Conservation (phyloP, 2,888 invertebrate species). For the Baccha elongata region DNA sequence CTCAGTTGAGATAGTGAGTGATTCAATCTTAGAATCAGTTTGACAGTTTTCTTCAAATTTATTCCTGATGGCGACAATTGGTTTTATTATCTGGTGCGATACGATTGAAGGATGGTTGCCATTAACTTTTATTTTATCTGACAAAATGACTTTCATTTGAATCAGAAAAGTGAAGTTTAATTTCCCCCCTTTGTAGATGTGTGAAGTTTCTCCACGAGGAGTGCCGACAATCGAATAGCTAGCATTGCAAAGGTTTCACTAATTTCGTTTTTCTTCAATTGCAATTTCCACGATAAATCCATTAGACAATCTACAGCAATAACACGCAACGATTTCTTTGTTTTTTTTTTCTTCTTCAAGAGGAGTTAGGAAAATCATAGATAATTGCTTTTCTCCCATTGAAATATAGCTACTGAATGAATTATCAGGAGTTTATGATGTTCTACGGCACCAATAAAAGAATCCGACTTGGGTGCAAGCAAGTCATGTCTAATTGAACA, state of each 20-base stretch:
- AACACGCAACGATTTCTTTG: neutral
- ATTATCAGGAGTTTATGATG: constrained; percentile 12
- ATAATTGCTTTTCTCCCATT: constrained; percentile 51
- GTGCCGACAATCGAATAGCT: constrained; percentile 2
- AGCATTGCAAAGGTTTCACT: constrained; percentile 41
- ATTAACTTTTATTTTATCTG: neutral
- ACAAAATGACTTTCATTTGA: constrained; percentile 27
- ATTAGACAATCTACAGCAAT: neutral
- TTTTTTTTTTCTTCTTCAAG: neutral
- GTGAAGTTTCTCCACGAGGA: constrained; percentile 11
- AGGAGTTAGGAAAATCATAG: constrained; percentile 27
- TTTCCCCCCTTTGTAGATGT: constrained; percentile 30
- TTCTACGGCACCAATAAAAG: constrained; percentile 33
- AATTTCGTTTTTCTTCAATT: constrained; percentile 28
- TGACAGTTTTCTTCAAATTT: constrained; percentile 42
- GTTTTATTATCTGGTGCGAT: constrained; percentile 49
- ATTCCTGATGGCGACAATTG: constrained; percentile 60
- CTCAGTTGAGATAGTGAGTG: neutral
- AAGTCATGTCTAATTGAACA: constrained; percentile 54
- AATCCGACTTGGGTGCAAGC: constrained; percentile 7
- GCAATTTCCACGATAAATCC: constrained; percentile 26
- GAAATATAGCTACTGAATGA: constrained; percentile 42
- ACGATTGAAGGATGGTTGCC: constrained; percentile 45
- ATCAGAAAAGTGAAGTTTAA: constrained; percentile 17
- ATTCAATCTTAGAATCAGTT: constrained; percentile 34